Percentiles rank a stretch among this genome's conserved stretches.
Evolutionary conservation across 2,797 vertebrate genomes (phyloP).

Genomic region (Rhinatrema bivittatum): DNA sequence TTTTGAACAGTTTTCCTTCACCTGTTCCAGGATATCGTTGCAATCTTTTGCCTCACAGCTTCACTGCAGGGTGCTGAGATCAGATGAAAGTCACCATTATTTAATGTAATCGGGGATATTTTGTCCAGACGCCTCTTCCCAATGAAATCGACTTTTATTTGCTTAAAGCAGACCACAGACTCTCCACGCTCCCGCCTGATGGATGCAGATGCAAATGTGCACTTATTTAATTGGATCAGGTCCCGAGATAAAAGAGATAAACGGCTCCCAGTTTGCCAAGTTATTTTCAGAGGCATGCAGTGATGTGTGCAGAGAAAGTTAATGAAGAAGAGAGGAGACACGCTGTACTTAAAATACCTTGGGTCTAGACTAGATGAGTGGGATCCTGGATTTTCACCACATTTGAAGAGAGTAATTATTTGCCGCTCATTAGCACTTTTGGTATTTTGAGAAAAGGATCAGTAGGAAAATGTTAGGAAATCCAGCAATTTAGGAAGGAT

Average conservation of each 20-base stretch:
- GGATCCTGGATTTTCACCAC: conserved; percentile 4
- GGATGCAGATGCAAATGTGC: conserved; percentile 84
- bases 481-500: too few species aligned
- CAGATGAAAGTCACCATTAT: conserved; percentile 36
- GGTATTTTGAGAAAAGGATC: not conserved
- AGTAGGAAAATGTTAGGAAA: not conserved
- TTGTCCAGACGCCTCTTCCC: conserved; percentile 20
- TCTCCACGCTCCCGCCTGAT: conserved; percentile 60
- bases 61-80: conserved; percentile 40
- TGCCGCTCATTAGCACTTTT: not conserved
- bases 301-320: conserved; percentile 66
- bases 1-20: conserved; percentile 65
- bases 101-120: conserved; percentile 6
- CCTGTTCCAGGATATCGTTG: conserved; percentile 66
- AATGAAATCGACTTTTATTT: conserved; percentile 52
- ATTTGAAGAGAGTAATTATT: not conserved
- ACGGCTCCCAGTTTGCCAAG: conserved; percentile 73
- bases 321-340: conserved; percentile 60
- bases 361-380: conserved; percentile 27
- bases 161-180: conserved; percentile 55
- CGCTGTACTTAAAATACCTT: conserved; percentile 39
- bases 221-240: conserved; percentile 94
- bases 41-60: conserved; percentile 64
- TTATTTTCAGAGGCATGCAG: conserved; percentile 77
- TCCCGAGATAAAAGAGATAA: conserved; percentile 91